Base-by-base conservation (phyloP, 2,888 invertebrate species). In the Lasioglossum leucozonium region DNA sequence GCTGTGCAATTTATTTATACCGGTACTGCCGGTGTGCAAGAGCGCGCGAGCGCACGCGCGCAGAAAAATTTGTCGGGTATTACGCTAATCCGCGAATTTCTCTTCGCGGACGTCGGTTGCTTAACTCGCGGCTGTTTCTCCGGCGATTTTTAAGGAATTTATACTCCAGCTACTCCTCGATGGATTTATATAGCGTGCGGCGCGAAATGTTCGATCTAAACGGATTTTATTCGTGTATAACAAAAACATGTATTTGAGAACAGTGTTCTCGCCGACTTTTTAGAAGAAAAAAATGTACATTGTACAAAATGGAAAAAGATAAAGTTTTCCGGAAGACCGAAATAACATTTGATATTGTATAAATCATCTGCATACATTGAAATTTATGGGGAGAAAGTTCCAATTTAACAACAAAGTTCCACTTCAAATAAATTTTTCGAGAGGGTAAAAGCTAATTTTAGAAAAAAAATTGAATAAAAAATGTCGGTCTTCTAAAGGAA, bases 41-140 rank as follows among this genome's bases (percentile, higher is more conserved):
- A 51, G 51, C 51, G 51, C 16, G 10, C 34, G 30, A 22, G 16
- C n/a, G 30, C 72, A 22, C 34, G 16, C n/a, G 30, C 72, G 34
- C 34, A 75, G 44, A 26, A 75, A 65, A 44, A 65, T 75, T 75
- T 62, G 42, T 22, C 3, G 30, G 42, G 42, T 44, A 40, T 75
- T 65, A 62, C 42, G 26, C 22, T 34, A 44, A 62, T 22, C 69
- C 10, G 1, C 11, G 13, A 77, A 47, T 69, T 47, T 18, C 42
- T 30, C 22, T 30, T 30, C 30, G 34, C 8, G 34, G 65, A 65
- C 62, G 30, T 6, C 62, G 62, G 65, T 65, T 65, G 65, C 34
- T 34, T 30, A 65, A 65, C 65, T 65, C 30, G 58, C 65, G 18
- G 65, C 18, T 65, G 30, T 65, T 65, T 65, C 65, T 34, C 30